These are phyloP conservation scores for Amphibalanus amphitrite DNA, from an alignment of 1,140 invertebrate species.

Conservation along the genomic window DNA sequence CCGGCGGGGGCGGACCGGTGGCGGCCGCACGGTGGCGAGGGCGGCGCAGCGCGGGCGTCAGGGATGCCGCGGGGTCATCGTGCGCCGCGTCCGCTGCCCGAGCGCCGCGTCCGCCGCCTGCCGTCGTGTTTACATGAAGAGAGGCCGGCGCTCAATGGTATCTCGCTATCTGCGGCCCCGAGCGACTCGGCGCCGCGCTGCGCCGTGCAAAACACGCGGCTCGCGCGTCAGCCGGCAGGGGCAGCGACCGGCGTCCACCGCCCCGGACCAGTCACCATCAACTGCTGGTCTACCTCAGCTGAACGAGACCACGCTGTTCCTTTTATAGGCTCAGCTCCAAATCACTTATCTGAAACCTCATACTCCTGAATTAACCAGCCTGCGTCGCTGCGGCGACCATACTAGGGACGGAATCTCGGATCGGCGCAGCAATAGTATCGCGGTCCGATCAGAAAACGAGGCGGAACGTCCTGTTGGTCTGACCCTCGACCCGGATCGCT, in stretches of 20 bases:
- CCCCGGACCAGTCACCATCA: no score
- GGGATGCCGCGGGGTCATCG: slow-evolving; percentile 17
- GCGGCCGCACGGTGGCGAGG: not conserved
- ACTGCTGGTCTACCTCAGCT: no score
- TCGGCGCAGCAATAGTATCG: no score
- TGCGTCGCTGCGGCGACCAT: no score
- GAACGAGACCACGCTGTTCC: no score
- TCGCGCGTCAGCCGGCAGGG: not conserved
- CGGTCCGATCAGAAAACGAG: no score
- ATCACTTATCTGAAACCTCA: no score
- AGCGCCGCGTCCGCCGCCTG: slow-evolving; percentile 3
- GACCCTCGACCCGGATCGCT: not conserved
- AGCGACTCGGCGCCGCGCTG: not conserved
- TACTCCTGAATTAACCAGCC: no score
- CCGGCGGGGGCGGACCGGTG: no score
- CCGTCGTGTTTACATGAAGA: not conserved
- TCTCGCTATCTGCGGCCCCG: not conserved
- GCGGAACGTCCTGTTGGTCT: not conserved
- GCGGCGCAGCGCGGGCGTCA: slow-evolving; percentile 9
- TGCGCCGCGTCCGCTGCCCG: slow-evolving; percentile 15
- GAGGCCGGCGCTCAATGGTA: not conserved
- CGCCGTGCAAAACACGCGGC: not conserved
- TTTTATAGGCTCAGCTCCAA: no score
- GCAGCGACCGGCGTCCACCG: not conserved
- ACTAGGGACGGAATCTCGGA: no score